Percentiles rank a stretch among this genome's conserved stretches.
Conservation (phyloP, 2,888 invertebrate genomes). For the Cylloceria caligata region DNA sequence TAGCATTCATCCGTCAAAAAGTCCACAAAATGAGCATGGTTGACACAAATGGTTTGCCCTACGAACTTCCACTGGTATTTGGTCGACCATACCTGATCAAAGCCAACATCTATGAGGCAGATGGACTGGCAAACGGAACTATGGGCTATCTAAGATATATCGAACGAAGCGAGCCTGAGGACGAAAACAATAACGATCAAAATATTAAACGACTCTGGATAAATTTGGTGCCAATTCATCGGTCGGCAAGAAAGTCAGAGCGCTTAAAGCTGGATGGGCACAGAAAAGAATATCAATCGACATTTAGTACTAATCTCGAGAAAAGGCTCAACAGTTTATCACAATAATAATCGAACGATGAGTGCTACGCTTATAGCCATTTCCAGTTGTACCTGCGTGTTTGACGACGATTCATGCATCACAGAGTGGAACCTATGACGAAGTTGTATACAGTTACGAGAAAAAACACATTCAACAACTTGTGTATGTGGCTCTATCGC, state of each 20-base stretch:
- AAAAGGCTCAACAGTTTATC: constrained; percentile 23
- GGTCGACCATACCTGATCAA: constrained; percentile 69
- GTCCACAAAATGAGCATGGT: constrained; percentile 65
- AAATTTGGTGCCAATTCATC: constrained; percentile 21
- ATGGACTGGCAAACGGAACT: constrained; percentile 76
- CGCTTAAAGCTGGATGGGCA: constrained; percentile 3
- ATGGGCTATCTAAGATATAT: constrained; percentile 73
- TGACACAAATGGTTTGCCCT: constrained; percentile 74
- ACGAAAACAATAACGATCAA: constrained; percentile 14
- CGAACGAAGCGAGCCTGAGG: constrained; percentile 62
- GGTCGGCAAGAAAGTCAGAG: constrained; percentile 34
- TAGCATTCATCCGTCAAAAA: constrained; percentile 54
- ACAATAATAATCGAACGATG: constrained; percentile 43
- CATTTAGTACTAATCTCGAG: constrained; percentile 48
- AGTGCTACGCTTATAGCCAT: constrained; percentile 50
- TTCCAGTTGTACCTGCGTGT: constrained; percentile 49
- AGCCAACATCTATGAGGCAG: constrained; percentile 75
- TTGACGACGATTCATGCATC: constrained; percentile 61
- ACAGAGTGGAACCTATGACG: constrained; percentile 42
- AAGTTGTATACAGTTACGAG: constrained; percentile 57
- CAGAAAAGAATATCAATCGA: constrained; percentile 4
- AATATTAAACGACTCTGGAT: constrained; percentile 44
- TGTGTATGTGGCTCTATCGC: constrained; percentile 73
- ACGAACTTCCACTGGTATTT: constrained; percentile 65
- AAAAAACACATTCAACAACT: constrained; percentile 63